Evolutionary conservation across 2,888 invertebrate species (phyloP).

Genomic region (Merodon equestris): DNA sequence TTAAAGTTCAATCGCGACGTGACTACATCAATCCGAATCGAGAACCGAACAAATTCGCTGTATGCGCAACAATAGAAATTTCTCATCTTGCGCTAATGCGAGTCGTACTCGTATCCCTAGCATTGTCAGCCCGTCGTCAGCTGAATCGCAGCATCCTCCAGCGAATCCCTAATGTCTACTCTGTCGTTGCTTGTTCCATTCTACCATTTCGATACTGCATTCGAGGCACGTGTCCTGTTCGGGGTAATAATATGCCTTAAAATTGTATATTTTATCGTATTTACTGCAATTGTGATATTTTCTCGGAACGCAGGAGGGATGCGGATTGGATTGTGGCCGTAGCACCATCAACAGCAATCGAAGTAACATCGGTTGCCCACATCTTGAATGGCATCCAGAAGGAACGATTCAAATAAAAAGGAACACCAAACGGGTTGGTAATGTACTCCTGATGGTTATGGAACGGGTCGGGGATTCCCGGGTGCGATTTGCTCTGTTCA

Average conservation of each 20-base stretch:
- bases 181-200: constrained; percentile 4
- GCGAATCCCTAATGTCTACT: constrained; percentile 42
- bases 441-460: no score
- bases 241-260: constrained; percentile 69
- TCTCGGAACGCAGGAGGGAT: constrained; percentile 56
- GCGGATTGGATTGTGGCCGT: constrained; percentile 58
- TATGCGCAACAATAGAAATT: constrained; percentile 63
- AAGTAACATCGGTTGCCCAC: constrained; percentile 2
- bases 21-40: constrained; percentile 65
- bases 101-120: constrained; percentile 26
- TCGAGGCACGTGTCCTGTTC: constrained; percentile 68
- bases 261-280: constrained; percentile 68
- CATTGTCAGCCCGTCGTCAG: constrained; percentile 47
- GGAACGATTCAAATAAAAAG: neutral
- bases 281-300: constrained; percentile 68
- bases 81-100: constrained; percentile 61
- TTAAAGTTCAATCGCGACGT: constrained; percentile 66
- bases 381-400: neutral
- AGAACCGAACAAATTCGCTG: constrained; percentile 5
- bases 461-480: no score
- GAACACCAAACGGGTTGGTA: no score
- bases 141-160: constrained; percentile 59
- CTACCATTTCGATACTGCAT: constrained; percentile 45
- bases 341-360: constrained; percentile 1
- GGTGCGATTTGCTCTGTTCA: constrained; percentile 37